phyloP scores from a whole-genome alignment of 2,888 invertebrate genomes.

The Diarsia brunnea region DNA sequence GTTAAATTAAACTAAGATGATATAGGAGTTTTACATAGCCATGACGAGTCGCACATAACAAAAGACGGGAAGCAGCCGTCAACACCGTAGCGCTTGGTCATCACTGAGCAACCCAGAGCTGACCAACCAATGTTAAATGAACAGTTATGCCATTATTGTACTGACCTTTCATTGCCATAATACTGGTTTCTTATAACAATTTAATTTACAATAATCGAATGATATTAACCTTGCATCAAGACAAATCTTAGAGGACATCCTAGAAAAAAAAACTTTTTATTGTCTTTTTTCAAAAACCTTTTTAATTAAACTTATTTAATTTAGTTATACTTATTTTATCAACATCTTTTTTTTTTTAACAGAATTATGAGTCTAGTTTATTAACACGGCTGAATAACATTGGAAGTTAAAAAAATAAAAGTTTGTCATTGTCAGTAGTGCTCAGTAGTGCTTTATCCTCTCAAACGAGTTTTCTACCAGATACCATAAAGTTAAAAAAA shows the following conservation, averaged over 20 bases:
- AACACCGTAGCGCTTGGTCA: constrained; percentile 46
- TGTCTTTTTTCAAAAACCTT: not conserved
- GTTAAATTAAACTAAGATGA: constrained; percentile 58
- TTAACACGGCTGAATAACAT: constrained; percentile 1
- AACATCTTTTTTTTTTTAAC: not conserved
- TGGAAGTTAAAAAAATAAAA: not conserved
- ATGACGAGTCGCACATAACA: constrained; percentile 71
- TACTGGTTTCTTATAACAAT: constrained; percentile 13
- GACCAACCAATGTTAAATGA: constrained; percentile 38
- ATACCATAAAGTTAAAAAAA: constrained; percentile 16
- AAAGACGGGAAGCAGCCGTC: constrained; percentile 83
- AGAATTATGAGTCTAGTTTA: not conserved
- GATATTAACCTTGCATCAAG: constrained; percentile 18
- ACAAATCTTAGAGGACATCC: constrained; percentile 2
- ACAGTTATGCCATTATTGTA: constrained; percentile 22
- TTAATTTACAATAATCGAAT: constrained; percentile 14
- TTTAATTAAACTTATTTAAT: not conserved
- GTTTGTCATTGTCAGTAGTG: not conserved
- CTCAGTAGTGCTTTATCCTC: constrained; percentile 10
- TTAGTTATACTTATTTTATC: not conserved
- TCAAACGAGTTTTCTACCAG: constrained; percentile 16
- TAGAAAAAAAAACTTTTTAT: constrained; percentile 4
- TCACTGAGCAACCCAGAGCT: constrained; percentile 24
- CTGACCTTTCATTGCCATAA: constrained; percentile 19
- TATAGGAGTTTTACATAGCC: constrained; percentile 52